Base-by-base conservation (phyloP, 2,797 vertebrate genomes). In the Peromyscus aztecus region DNA sequence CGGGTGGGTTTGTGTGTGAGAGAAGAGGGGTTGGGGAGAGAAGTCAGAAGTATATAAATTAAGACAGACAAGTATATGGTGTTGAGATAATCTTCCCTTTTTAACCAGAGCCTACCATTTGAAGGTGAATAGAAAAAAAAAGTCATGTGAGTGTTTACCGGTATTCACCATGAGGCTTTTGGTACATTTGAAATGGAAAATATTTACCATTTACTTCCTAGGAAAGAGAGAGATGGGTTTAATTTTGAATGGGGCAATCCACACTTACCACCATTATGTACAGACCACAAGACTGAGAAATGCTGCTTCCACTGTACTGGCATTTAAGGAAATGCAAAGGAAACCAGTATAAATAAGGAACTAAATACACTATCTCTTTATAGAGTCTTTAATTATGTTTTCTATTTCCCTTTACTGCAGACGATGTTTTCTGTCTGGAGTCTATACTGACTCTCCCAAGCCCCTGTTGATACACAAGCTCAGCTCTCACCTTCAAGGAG, bases 11-110 rank as follows among this genome's bases (percentile, higher is more conserved):
- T 90, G 23, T 78, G 2, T 65, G 34, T 13, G 65, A 65, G 4
- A 34, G 29, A 10, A 1, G 6, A 55, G 37, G 9, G 1, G 19
- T 6, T 4, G 19, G 23, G 4, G 3, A 46, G 37, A 67, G n/a
- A 69, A 61, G 63, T 81, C 61, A 63, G 0, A 52, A 46, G 34
- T 4, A 34, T 2, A 13, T 37, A 93, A n/a, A 55, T 24, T n/a
- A 76, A 2, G 49, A 52, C 23, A 27, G 61, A 43, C 34, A 31
- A 82, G 59, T 85, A 16, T 34, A 59, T 17, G 40, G 57, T 59
- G 88, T 52, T n/a, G 34, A 92, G 69, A 81, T 57, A 73, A 57
- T n/a, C 21, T 49, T 49, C 11, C 84, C 43, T 49, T 71, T 57
- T 11, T 10, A 61, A 78, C 7, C 4, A 23, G 27, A 11, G 4